phyloP scores from a whole-genome alignment of 64 coral and sea anemone species.

The Montipora foliosa region DNA sequence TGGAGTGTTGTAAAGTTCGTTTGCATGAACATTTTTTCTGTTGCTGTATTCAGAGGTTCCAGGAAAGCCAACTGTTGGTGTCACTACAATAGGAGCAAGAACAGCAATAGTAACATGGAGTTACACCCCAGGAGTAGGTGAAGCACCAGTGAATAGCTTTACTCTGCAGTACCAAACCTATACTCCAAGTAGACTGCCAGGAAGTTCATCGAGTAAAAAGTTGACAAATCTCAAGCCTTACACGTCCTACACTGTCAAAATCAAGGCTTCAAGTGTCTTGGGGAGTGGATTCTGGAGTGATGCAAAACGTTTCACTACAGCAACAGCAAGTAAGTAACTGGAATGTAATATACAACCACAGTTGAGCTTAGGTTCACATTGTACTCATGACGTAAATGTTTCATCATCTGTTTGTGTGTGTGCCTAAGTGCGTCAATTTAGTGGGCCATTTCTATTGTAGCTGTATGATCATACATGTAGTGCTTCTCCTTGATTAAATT shows the following conservation, averaged over 20 bases:
- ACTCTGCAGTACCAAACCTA: neutral
- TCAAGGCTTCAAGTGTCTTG: constrained; percentile 10
- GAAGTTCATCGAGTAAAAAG: neutral
- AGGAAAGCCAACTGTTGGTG: neutral
- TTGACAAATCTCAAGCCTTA: constrained; percentile 10
- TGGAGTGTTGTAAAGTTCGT: neutral
- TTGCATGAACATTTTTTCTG: neutral
- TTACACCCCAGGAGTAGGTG: neutral
- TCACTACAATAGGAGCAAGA: neutral
- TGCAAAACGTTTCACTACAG: neutral
- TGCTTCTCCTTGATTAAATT: too few relatives aligned
- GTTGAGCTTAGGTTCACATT: too few relatives aligned
- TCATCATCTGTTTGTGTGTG: too few relatives aligned
- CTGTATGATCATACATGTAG: too few relatives aligned
- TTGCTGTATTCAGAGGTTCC: constrained; percentile 3
- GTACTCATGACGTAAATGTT: too few relatives aligned
- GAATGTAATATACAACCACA: too few relatives aligned
- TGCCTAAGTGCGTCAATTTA: too few relatives aligned
- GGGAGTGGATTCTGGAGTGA: constrained; percentile 2
- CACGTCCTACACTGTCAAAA: neutral
- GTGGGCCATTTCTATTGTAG: too few relatives aligned
- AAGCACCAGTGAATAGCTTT: neutral
- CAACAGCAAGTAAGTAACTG: constrained; percentile 6
- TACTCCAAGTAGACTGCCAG: neutral
- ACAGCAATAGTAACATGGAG: neutral